These are phyloP conservation scores for Enteromius argenteus DNA, from an alignment of 2,797 vertebrate genomes.

Conservation along the genomic window DNA sequence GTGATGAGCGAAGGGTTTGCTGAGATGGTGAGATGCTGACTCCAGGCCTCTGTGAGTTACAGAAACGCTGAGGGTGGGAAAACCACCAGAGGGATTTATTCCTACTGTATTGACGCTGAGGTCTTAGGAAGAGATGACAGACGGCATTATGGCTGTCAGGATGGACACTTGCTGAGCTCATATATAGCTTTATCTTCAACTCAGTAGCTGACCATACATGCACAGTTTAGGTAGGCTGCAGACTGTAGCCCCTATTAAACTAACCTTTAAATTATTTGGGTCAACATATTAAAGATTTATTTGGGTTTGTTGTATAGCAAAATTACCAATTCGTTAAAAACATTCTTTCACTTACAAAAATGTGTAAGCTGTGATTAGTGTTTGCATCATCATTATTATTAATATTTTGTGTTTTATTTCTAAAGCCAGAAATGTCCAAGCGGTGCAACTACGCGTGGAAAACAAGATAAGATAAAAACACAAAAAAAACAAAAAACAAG, in stretches of 20 bases:
- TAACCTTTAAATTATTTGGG: background rate
- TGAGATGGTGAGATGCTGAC: constrained; percentile 56
- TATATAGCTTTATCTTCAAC: constrained; percentile 36
- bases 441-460: background rate
- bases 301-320: background rate
- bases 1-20: constrained; percentile 56
- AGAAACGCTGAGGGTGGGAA: constrained; percentile 57
- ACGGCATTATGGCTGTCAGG: constrained; percentile 40
- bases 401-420: background rate
- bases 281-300: background rate
- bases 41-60: constrained; percentile 34
- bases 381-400: background rate
- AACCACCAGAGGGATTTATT: constrained; percentile 55
- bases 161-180: constrained; percentile 45
- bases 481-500: background rate
- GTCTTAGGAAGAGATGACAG: constrained; percentile 39
- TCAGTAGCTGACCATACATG: constrained; percentile 15
- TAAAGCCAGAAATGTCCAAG: background rate
- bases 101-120: constrained; percentile 39
- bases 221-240: background rate
- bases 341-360: background rate
- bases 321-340: background rate
- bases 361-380: background rate
- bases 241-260: background rate
- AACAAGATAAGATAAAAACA: too few species aligned